A percentile compares a stretch with the other conserved stretches of the same genome.
These are phyloP conservation scores for Ophioderma brevispina DNA, from an alignment of 35 echinoderm and acorn worm genomes.

Conservation along the genomic window DNA sequence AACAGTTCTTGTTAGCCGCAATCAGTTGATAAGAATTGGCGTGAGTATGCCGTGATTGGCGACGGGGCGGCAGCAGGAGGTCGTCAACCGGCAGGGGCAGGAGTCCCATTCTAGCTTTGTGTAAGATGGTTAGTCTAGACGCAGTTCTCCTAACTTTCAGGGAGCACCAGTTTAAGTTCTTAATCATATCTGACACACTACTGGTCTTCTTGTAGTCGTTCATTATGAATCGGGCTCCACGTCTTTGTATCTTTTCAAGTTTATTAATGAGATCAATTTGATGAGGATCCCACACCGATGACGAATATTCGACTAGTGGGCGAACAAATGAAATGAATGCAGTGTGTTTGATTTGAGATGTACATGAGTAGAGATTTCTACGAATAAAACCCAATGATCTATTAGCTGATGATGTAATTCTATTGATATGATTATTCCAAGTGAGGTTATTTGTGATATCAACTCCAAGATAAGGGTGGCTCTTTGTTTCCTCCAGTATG, in stretches of 20 bases:
- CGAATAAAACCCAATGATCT: slow-evolving; percentile 9
- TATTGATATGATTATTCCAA: not conserved
- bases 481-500: not conserved
- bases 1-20: not conserved
- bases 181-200: slow-evolving; percentile 12
- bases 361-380: slow-evolving; percentile 4
- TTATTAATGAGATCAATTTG: not conserved
- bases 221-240: slow-evolving; percentile 26
- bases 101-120: not conserved
- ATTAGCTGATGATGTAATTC: not conserved
- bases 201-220: not conserved
- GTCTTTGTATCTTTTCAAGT: slow-evolving; percentile 46
- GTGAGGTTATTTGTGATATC: not conserved
- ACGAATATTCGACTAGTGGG: slow-evolving; percentile 42
- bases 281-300: slow-evolving; percentile 53
- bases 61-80: not conserved
- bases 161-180: not conserved
- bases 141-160: not conserved
- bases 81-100: not conserved
- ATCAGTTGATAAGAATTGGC: not conserved
- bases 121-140: not conserved
- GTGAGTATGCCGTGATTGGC: not conserved
- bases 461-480: slow-evolving; percentile 21
- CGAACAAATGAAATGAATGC: slow-evolving; percentile 49
- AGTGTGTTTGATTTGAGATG: slow-evolving; percentile 29